A percentile compares a stretch with the other conserved stretches of the same genome.
Evolutionary conservation across 2,888 invertebrate genomes (phyloP).

Genomic region (Scelioninae gen. 1): DNA sequence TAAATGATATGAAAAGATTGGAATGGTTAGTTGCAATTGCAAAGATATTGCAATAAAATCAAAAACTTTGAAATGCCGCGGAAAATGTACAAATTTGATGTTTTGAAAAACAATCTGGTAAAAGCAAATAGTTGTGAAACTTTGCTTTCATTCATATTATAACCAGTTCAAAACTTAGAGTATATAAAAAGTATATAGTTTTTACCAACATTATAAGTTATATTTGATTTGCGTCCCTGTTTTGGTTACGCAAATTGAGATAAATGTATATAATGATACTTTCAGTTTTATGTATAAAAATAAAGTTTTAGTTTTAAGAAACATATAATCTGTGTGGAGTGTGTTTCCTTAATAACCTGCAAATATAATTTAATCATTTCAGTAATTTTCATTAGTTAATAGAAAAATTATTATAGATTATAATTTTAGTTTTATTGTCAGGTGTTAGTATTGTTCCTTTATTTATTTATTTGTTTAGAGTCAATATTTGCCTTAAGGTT

Average conservation of each 20-base stretch:
- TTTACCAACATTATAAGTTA: conserved; percentile 15
- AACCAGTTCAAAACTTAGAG: conserved; percentile 39
- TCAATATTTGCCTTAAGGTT: no score
- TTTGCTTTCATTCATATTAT: conserved; percentile 27
- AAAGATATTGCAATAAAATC: conserved; percentile 9
- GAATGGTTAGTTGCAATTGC: conserved; percentile 23
- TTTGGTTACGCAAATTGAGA: conserved; percentile 34
- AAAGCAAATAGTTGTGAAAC: conserved; percentile 48
- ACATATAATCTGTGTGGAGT: no score
- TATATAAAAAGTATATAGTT: conserved; percentile 25
- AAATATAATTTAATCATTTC: no score
- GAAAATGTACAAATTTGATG: conserved; percentile 39
- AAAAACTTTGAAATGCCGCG: not conserved
- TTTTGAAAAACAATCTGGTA: conserved; percentile 46
- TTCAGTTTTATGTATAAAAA: conserved; percentile 2
- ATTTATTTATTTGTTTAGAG: no score
- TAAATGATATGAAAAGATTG: conserved; percentile 23
- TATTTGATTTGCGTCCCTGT: conserved; percentile 22
- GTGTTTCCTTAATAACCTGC: no score
- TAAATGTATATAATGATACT: conserved; percentile 41
- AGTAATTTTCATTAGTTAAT: no score
- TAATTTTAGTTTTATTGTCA: no score
- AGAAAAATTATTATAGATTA: no score
- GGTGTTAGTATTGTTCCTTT: no score
- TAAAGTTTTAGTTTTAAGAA: no score